Evolutionary conservation across 2,888 invertebrate genomes (phyloP).

Genomic region (Idaea straminata): DNA sequence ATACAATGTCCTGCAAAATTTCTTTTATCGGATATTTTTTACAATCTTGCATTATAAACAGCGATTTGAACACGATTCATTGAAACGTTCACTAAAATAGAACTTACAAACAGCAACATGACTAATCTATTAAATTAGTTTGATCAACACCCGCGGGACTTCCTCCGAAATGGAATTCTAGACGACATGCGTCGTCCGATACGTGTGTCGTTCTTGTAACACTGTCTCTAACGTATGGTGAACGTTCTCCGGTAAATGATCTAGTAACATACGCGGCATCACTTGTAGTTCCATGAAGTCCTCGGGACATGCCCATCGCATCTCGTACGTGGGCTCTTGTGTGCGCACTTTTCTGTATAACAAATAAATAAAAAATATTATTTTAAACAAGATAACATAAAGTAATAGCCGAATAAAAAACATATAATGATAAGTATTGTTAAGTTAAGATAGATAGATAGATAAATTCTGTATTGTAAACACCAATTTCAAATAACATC

Average conservation of each 20-base stretch:
- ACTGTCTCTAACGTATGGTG: constrained; percentile 84
- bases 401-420: too few relatives aligned
- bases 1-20: too few relatives aligned
- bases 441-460: too few relatives aligned
- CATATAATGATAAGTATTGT: too few relatives aligned
- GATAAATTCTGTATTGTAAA: too few relatives aligned
- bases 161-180: constrained; percentile 27
- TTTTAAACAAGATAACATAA: too few relatives aligned
- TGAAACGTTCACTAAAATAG: too few relatives aligned
- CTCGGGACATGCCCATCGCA: constrained; percentile 89
- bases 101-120: too few relatives aligned
- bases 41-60: too few relatives aligned
- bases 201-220: constrained; percentile 74
- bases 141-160: not conserved
- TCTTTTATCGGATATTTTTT: too few relatives aligned
- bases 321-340: constrained; percentile 84
- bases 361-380: not conserved
- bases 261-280: constrained; percentile 91
- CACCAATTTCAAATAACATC: too few relatives aligned
- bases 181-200: constrained; percentile 64
- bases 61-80: too few relatives aligned
- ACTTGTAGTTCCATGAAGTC: constrained; percentile 91
- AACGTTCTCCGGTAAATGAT: constrained; percentile 92
- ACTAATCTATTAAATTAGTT: not conserved
- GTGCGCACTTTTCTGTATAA: constrained; percentile 80